Evolutionary conservation across 2,797 vertebrate species (phyloP).

Genomic region (Parauchenoglanis punctatus): DNA sequence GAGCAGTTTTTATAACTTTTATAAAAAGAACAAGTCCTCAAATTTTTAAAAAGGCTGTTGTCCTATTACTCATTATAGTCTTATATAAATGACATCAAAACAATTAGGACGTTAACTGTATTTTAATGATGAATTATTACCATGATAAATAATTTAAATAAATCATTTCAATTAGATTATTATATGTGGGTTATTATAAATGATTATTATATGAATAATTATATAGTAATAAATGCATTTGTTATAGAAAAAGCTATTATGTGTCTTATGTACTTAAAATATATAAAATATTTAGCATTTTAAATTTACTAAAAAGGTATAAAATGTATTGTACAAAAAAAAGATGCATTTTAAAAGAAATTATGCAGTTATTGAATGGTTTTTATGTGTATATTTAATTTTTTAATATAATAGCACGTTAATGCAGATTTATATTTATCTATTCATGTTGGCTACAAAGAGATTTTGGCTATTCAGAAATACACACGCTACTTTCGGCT

Average conservation of each 20-base stretch:
- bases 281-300: too few species aligned
- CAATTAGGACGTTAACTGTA: not conserved
- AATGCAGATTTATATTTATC: not conserved
- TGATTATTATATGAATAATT: not conserved
- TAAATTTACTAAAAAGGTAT: too few species aligned
- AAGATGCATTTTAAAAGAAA: too few species aligned
- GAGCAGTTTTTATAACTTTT: not conserved
- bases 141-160: not conserved
- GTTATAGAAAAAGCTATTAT: too few species aligned
- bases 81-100: not conserved
- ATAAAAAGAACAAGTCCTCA: too few species aligned
- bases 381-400: not conserved
- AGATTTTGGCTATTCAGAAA: not conserved
- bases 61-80: too few species aligned
- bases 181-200: not conserved
- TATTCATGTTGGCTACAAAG: not conserved
- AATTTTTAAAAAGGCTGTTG: too few species aligned
- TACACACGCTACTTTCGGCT: not conserved
- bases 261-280: too few species aligned
- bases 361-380: too few species aligned
- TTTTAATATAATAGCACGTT: not conserved
- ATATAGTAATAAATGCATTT: too few species aligned
- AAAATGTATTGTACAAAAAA: not conserved
- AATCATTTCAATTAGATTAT: not conserved
- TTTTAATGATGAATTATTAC: not conserved